These are phyloP conservation scores for Poliocrania exsul DNA, from an alignment of 2,797 vertebrate species.

Conservation along the genomic window DNA sequence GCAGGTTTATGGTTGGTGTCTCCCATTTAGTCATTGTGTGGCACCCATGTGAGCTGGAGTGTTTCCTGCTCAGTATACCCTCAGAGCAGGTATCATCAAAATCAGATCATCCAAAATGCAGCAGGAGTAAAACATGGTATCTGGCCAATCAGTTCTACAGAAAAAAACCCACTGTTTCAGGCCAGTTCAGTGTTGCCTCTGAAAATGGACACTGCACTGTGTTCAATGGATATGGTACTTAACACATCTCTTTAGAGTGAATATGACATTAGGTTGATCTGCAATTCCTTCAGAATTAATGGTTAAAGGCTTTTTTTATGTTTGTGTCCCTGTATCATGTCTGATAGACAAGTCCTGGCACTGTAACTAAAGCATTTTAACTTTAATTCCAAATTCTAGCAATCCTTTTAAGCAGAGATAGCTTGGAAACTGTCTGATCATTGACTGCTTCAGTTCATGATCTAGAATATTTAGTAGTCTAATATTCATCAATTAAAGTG, in stretches of 20 bases:
- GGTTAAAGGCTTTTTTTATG: neutral
- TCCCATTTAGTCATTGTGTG: neutral
- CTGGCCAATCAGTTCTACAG: neutral
- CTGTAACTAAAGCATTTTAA: neutral
- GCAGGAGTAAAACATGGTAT: neutral
- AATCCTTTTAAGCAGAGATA: neutral
- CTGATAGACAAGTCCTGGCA: neutral
- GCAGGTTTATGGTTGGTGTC: neutral
- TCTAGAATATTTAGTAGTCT: neutral
- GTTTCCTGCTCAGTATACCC: neutral
- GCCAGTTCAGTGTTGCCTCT: neutral
- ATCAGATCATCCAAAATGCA: neutral
- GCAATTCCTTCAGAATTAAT: neutral
- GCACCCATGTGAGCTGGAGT: neutral
- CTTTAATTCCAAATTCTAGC: neutral
- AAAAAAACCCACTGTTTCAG: neutral
- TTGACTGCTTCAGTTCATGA: neutral
- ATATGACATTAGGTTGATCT: neutral
- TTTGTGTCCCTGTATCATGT: neutral
- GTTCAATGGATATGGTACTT: neutral
- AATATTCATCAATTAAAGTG: neutral
- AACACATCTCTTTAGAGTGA: neutral
- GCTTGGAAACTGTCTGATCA: neutral
- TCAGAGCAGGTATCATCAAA: neutral
- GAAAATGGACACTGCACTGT: neutral